Base-by-base conservation (phyloP, 1,140 invertebrate genomes). In the Lepidostoma basale region DNA sequence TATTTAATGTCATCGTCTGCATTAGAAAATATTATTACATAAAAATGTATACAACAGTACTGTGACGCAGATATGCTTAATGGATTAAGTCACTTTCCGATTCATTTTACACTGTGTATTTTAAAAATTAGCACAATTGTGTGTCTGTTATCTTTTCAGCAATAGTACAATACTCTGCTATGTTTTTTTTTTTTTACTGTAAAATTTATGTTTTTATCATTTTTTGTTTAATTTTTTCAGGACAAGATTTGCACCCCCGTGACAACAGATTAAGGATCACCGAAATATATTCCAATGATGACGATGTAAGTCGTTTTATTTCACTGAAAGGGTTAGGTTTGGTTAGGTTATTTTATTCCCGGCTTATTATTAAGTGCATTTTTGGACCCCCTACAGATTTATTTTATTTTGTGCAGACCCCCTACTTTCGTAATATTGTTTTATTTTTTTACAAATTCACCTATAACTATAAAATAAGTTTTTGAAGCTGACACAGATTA, bases 191-290 rank as follows among this genome's bases (percentile, higher is more conserved):
- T 33, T 3, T 14, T 33, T 33, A n/a, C n/a, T 6, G 44, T 9
- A 56, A 26, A 20, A 33, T 20, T 47, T 14, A 10, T 45, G 16
- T 3, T 25, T 28, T 14, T 28, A 6, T n/a, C 44, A 64, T 39
- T 12, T 75, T 74, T 76, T n/a, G n/a, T n/a, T n/a, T n/a, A n/a
- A n/a, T n/a, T n/a, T 79, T 80, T 83, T 72, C 75, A 87, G 86
- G 77, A 83, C 72, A 87, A 83, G 79, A 87, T 83, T 76, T 86
- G 78, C 6, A 82, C 80, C 81, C 77, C 70, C 81, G 81, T 77
- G 81, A 82, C 66, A 81, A 77, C 69, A 78, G 80, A 76, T 79
- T 82, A 76, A 81, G 81, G 78, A 79, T 83, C 67, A 80, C 78
- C n/a, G 82, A 82, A 69, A 63, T 82, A 64, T 79, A 79, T 39